phyloP scores from a whole-genome alignment of 2,113 vertebrate species.

The Glaucomys volans region DNA sequence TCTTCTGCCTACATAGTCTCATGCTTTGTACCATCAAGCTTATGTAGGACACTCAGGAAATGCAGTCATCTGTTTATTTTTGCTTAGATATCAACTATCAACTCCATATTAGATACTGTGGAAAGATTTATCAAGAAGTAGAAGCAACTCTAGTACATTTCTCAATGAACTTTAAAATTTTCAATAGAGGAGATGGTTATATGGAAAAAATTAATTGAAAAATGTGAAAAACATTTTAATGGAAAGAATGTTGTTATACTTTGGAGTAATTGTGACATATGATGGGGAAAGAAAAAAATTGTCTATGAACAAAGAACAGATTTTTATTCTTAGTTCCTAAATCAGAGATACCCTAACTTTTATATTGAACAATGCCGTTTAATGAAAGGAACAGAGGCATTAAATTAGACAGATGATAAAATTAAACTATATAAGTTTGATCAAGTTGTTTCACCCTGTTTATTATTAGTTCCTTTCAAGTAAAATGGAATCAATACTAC shows the following conservation, averaged over 20 bases:
- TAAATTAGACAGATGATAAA: background rate
- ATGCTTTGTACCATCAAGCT: fast-evolving
- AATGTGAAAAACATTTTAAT: background rate
- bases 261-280: background rate
- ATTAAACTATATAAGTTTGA: background rate
- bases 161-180: background rate
- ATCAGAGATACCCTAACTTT: background rate
- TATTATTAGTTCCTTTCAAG: background rate
- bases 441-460: background rate
- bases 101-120: background rate
- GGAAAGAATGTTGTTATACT: background rate
- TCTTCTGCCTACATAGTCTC: background rate
- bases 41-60: background rate
- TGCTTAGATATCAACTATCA: background rate
- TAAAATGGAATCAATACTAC: background rate
- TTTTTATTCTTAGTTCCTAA: background rate
- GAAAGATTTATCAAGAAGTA: background rate
- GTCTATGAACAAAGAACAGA: background rate
- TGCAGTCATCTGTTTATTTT: background rate
- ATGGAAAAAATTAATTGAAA: background rate
- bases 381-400: background rate
- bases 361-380: background rate
- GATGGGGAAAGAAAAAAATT: background rate
- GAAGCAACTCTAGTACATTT: background rate
- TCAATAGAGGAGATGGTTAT: background rate